Conservation (phyloP, 2,888 invertebrate species). For the Nymphalis c-album region DNA sequence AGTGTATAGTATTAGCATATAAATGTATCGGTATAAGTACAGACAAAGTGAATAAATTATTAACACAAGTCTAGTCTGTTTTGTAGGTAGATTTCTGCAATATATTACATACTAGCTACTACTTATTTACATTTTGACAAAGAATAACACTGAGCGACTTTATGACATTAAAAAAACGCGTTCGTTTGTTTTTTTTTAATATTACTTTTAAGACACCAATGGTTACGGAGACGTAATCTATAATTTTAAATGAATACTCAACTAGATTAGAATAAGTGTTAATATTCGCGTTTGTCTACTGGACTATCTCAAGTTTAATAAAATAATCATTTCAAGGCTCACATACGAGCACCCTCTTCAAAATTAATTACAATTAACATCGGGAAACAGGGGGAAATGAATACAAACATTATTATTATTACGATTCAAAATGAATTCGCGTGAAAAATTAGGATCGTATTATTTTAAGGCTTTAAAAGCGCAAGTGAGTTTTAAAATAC, state of each 20-base stretch:
- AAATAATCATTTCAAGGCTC: neutral
- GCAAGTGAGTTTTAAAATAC: neutral
- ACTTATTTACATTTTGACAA: too few species aligned
- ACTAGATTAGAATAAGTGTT: too few species aligned
- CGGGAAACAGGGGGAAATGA: conserved; percentile 18
- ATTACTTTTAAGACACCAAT: too few species aligned
- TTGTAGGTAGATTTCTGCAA: conserved; percentile 1
- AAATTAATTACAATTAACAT: conserved; percentile 25
- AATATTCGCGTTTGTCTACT: too few species aligned
- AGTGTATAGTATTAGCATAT: conserved; percentile 22
- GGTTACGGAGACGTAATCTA: too few species aligned
- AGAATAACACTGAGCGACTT: too few species aligned
- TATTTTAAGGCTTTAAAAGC: conserved; percentile 5
- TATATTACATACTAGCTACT: neutral
- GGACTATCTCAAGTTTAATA: neutral
- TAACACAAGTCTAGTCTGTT: conserved; percentile 13
- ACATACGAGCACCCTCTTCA: conserved; percentile 10
- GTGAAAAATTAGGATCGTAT: conserved; percentile 9
- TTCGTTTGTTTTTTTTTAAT: too few species aligned
- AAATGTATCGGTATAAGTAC: conserved; percentile 21
- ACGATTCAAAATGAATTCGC: conserved; percentile 20
- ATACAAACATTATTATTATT: conserved; percentile 25
- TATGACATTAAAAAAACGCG: too few species aligned
- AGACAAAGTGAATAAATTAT: conserved; percentile 15
- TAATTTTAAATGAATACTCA: too few species aligned